Evolutionary conservation across 2,888 invertebrate species (phyloP).

Genomic region (Acanthococcus lagerstroemiae): DNA sequence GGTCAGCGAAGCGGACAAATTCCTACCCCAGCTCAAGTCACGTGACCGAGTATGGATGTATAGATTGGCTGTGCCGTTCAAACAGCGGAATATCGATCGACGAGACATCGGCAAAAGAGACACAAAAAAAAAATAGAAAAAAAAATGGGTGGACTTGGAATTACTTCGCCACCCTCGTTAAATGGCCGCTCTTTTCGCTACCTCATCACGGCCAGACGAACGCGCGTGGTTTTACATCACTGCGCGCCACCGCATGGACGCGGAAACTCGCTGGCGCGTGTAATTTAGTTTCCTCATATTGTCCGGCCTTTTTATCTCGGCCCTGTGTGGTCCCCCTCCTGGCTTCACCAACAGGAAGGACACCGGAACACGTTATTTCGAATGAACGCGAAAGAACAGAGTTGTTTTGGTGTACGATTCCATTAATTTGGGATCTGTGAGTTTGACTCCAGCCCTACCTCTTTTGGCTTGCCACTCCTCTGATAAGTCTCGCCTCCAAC

Average conservation of each 20-base stretch:
- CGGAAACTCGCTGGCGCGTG: not conserved
- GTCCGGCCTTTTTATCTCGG: too few relatives aligned
- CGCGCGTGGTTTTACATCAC: not conserved
- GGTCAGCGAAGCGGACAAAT: constrained; percentile 23
- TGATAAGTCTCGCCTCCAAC: too few relatives aligned
- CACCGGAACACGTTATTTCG: too few relatives aligned
- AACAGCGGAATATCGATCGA: constrained; percentile 13
- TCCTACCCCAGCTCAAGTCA: constrained; percentile 22
- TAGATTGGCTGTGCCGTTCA: constrained; percentile 8
- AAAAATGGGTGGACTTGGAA: constrained; percentile 22
- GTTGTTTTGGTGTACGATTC: too few relatives aligned
- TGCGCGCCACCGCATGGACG: too few relatives aligned
- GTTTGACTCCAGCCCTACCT: too few relatives aligned
- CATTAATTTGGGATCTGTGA: too few relatives aligned
- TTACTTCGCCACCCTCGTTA: constrained; percentile 16
- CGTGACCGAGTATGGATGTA: constrained; percentile 11
- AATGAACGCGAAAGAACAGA: too few relatives aligned
- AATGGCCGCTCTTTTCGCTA: constrained; percentile 12
- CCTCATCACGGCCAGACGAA: not conserved
- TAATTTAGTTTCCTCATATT: not conserved
- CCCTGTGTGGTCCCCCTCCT: too few relatives aligned
- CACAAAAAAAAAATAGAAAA: constrained; percentile 1
- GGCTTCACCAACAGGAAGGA: too few relatives aligned
- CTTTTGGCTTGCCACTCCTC: too few relatives aligned
- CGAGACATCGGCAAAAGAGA: not conserved